phyloP scores from a whole-genome alignment of 2,888 invertebrate species.

The Tupiocoris notatus region DNA sequence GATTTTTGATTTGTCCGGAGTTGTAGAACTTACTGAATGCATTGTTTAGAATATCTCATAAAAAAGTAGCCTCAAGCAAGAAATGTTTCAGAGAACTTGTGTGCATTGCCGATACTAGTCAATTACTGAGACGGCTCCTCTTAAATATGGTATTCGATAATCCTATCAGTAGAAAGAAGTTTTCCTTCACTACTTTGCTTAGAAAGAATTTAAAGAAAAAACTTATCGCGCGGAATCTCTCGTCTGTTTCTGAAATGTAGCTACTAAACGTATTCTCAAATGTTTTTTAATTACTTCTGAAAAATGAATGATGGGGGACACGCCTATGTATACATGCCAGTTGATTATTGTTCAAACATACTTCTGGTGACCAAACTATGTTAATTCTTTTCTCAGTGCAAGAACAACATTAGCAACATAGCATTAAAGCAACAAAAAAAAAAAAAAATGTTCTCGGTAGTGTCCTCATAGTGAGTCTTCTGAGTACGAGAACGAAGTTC shows the following conservation, averaged over 20 bases:
- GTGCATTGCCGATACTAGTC: conserved; percentile 17
- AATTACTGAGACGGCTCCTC: conserved; percentile 32
- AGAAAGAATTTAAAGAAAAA: background rate
- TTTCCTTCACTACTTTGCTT: background rate
- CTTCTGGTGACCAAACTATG: background rate
- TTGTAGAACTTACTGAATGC: background rate
- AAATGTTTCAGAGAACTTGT: background rate
- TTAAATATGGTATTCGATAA: background rate
- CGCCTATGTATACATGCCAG: no score
- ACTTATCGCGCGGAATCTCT: background rate
- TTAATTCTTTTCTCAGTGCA: no score
- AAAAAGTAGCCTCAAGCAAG: background rate
- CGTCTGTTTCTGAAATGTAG: background rate
- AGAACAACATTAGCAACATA: no score
- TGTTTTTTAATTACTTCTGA: no score
- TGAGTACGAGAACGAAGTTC: no score
- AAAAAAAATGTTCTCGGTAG: no score
- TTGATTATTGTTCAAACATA: background rate
- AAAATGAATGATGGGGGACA: no score
- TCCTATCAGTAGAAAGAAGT: background rate
- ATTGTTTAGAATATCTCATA: background rate
- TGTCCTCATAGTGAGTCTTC: no score
- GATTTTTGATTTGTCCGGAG: background rate
- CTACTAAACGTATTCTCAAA: no score
- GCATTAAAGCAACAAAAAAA: no score